These are phyloP conservation scores for Micropoecilia bifurca DNA, from an alignment of 2,797 vertebrate species.

Conservation along the genomic window DNA sequence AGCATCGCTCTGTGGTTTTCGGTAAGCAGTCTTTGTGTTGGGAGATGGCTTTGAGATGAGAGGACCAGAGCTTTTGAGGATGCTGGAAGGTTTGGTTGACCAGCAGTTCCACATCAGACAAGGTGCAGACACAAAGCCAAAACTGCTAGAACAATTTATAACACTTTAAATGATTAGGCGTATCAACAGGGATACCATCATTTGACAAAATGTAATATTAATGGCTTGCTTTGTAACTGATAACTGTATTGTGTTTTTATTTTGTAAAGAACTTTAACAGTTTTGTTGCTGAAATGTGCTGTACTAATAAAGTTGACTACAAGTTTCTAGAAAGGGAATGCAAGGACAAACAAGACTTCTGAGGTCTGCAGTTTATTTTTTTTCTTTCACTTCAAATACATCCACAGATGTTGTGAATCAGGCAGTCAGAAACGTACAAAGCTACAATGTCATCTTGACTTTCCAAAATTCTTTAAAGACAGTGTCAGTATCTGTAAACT, in stretches of 20 bases:
- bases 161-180: neutral
- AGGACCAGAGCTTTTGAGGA: constrained; percentile 55
- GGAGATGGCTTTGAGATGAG: constrained; percentile 55
- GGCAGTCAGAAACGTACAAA: neutral
- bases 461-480: neutral
- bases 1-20: constrained; percentile 57
- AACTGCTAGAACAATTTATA: constrained; percentile 1
- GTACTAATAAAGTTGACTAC: neutral
- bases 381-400: neutral
- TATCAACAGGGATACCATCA: neutral
- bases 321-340: neutral
- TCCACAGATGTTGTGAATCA: neutral
- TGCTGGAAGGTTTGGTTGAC: constrained; percentile 65
- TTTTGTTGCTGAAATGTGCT: no score
- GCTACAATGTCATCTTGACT: neutral
- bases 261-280: no score
- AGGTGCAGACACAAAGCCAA: constrained; percentile 26
- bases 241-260: no score
- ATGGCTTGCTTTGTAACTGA: no score
- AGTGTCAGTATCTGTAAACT: neutral
- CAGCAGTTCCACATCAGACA: constrained; percentile 54
- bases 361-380: neutral
- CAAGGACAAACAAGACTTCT: neutral
- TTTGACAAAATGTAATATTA: no score
- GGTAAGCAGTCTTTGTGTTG: constrained; percentile 54